phyloP scores from a whole-genome alignment of 2,888 invertebrate genomes.

The Venustoraphidia nigricollis region DNA sequence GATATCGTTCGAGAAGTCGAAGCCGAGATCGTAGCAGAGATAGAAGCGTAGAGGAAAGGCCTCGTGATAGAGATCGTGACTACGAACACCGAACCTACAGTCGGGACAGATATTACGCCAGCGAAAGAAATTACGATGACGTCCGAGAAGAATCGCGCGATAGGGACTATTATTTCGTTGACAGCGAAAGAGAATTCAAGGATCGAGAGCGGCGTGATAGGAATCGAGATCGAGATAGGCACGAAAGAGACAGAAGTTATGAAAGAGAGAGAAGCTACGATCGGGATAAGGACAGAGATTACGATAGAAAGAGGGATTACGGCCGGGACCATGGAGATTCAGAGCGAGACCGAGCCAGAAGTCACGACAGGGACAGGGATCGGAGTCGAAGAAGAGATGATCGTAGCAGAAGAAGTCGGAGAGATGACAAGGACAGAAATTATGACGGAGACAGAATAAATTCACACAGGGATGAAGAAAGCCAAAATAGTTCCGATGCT shows the following conservation, averaged over 20 bases:
- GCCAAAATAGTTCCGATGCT: constrained; percentile 7
- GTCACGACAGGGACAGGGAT: constrained; percentile 17
- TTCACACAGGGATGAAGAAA: constrained; percentile 11
- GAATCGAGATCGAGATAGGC: constrained; percentile 19
- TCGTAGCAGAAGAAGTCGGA: constrained; percentile 18
- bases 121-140: constrained; percentile 21
- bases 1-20: too few relatives aligned
- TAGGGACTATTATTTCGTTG: constrained; percentile 18
- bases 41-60: background rate
- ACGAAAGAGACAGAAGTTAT: constrained; percentile 17
- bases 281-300: constrained; percentile 19
- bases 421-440: constrained; percentile 23
- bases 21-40: background rate
- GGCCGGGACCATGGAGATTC: constrained; percentile 21
- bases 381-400: constrained; percentile 25
- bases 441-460: constrained; percentile 15
- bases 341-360: constrained; percentile 15
- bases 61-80: constrained; percentile 3
- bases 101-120: constrained; percentile 6
- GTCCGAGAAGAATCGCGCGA: constrained; percentile 18
- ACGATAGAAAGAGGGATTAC: constrained; percentile 22
- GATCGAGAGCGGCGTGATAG: constrained; percentile 18
- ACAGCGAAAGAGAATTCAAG: constrained; percentile 14
- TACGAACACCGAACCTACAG: constrained; percentile 3
- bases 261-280: constrained; percentile 21